These are phyloP conservation scores for Steatornis caripensis DNA, from an alignment of 2,113 vertebrate species.

Conservation along the genomic window DNA sequence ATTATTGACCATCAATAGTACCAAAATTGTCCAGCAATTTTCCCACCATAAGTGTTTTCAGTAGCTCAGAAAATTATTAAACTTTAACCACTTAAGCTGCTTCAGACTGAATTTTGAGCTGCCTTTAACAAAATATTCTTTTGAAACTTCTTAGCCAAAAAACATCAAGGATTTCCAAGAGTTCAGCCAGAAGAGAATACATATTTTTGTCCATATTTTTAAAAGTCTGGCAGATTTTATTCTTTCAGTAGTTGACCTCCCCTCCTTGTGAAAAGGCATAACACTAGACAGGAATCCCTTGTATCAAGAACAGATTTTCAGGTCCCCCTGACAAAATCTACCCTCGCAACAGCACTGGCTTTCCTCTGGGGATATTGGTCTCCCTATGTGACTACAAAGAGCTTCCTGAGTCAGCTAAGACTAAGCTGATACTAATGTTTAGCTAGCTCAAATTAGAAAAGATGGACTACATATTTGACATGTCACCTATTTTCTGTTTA, in stretches of 20 bases:
- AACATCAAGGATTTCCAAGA: constrained; percentile 35
- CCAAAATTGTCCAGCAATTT: not conserved
- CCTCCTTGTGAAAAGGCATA: not conserved
- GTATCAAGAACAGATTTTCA: not conserved
- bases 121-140: not conserved
- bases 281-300: not conserved
- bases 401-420: not conserved
- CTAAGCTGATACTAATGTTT: not conserved
- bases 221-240: not conserved
- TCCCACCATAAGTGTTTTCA: not conserved
- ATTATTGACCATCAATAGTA: not conserved
- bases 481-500: not conserved
- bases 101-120: not conserved
- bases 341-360: not conserved
- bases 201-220: constrained; percentile 17
- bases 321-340: not conserved
- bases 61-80: constrained; percentile 5
- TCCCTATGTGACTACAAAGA: not conserved
- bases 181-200: constrained; percentile 49
- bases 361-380: not conserved
- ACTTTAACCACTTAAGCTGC: not conserved
- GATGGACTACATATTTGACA: not conserved
- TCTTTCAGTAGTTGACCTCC: constrained; percentile 35
- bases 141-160: constrained; percentile 38
- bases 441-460: not conserved